phyloP scores from a whole-genome alignment of 1,140 invertebrate species.

The Sipha flava region DNA sequence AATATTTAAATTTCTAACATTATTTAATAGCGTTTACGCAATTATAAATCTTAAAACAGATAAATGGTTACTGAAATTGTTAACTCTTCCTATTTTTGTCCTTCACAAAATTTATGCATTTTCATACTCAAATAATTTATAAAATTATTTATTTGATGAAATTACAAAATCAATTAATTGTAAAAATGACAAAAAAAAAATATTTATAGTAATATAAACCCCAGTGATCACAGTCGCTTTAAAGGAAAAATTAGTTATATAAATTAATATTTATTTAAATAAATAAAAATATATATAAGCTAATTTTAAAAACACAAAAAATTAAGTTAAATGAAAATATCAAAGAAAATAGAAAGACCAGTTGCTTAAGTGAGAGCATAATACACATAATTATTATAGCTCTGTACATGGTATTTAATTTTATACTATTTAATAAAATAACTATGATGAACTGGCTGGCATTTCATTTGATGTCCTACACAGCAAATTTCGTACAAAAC shows the following conservation, averaged over 20 bases:
- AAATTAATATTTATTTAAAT: background rate
- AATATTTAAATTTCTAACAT: background rate
- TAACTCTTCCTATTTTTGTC: background rate
- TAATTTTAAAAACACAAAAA: background rate
- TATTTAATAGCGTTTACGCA: background rate
- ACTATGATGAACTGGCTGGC: conserved; percentile 1
- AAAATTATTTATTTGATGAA: background rate
- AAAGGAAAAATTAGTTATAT: conserved; percentile 23
- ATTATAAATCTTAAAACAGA: background rate
- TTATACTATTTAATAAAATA: background rate
- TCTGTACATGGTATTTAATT: background rate
- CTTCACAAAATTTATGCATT: background rate
- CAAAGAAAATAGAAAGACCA: conserved; percentile 12
- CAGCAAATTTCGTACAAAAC: conserved; percentile 18
- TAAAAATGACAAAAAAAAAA: background rate
- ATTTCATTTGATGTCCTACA: conserved; percentile 19
- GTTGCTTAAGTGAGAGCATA: conserved; percentile 4
- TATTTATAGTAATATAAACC: conserved; percentile 10
- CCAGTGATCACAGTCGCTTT: conserved; percentile 29
- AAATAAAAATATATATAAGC: background rate
- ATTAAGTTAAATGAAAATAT: background rate
- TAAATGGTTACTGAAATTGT: background rate
- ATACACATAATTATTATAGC: too few relatives aligned
- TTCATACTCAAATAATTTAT: background rate
- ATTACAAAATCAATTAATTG: background rate